phyloP scores from a whole-genome alignment of 2,113 vertebrate species.

The Microcebus murinus region DNA sequence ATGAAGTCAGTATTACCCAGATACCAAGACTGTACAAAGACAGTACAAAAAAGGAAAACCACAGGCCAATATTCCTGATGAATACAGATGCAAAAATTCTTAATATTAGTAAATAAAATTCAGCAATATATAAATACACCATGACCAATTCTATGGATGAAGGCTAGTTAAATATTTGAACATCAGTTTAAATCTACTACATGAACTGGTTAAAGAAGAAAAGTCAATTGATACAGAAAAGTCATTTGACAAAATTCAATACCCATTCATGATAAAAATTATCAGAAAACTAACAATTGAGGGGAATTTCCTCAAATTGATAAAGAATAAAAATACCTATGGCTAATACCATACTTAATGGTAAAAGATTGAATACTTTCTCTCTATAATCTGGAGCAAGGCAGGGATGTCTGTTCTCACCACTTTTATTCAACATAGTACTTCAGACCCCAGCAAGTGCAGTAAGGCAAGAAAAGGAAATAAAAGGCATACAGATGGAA shows the following conservation, averaged over 20 bases:
- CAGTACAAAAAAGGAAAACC: neutral
- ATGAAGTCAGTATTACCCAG: neutral
- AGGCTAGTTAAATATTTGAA: neutral
- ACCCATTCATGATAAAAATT: neutral
- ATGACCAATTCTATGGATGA: neutral
- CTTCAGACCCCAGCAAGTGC: neutral
- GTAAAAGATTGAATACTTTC: neutral
- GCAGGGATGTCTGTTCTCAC: too few relatives aligned
- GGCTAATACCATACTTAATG: neutral
- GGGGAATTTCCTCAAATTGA: neutral
- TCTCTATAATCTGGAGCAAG: neutral
- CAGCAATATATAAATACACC: neutral
- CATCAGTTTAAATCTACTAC: too few relatives aligned
- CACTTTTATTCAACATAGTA: too few relatives aligned
- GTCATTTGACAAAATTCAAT: neutral
- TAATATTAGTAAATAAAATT: neutral
- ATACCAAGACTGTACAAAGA: neutral
- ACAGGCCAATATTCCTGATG: rapidly evolving
- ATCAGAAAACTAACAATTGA: neutral
- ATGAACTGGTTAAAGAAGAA: neutral
- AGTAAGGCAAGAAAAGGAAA: neutral
- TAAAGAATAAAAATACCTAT: neutral
- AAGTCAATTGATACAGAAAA: neutral
- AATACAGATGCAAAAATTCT: neutral
- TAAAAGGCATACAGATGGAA: neutral